phyloP scores from a whole-genome alignment of 2,888 invertebrate species.

The Polydrusus pterygomalis region DNA sequence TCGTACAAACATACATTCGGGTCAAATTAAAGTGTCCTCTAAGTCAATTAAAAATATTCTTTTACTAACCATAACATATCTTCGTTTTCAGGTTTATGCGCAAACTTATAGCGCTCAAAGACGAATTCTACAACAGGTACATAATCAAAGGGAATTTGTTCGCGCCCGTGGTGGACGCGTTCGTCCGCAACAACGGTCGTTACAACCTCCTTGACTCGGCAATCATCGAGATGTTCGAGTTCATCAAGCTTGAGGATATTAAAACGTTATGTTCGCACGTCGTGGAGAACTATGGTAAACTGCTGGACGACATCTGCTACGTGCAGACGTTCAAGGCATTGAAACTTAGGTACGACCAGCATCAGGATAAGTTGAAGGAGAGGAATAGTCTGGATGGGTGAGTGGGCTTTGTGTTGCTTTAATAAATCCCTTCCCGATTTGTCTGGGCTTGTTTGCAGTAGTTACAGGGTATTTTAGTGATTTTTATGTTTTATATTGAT shows the following conservation, averaged over 20 bases:
- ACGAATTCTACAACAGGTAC: slow-evolving; percentile 98
- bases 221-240: slow-evolving; percentile 99
- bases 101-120: slow-evolving; percentile 97
- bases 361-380: slow-evolving; percentile 92
- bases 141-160: slow-evolving; percentile 96
- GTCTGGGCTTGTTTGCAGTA: too few species aligned
- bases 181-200: slow-evolving; percentile 96
- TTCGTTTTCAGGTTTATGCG: slow-evolving; percentile 87
- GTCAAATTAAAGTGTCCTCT: too few species aligned
- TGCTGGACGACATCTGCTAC: slow-evolving; percentile 94
- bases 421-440: too few species aligned
- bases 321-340: slow-evolving; percentile 98
- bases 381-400: slow-evolving; percentile 78
- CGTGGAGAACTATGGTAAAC: slow-evolving; percentile 92
- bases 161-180: slow-evolving; percentile 96
- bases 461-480: too few species aligned
- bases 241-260: slow-evolving; percentile 95
- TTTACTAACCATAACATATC: background rate
- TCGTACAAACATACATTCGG: too few species aligned
- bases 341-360: slow-evolving; percentile 91
- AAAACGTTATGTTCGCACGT: slow-evolving; percentile 94
- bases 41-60: too few species aligned
- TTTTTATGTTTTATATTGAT: too few species aligned
- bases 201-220: slow-evolving; percentile 99
- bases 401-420: slow-evolving; percentile 34